These are phyloP conservation scores for Pluvialis apricaria DNA, from an alignment of 2,113 vertebrate species.

Conservation along the genomic window DNA sequence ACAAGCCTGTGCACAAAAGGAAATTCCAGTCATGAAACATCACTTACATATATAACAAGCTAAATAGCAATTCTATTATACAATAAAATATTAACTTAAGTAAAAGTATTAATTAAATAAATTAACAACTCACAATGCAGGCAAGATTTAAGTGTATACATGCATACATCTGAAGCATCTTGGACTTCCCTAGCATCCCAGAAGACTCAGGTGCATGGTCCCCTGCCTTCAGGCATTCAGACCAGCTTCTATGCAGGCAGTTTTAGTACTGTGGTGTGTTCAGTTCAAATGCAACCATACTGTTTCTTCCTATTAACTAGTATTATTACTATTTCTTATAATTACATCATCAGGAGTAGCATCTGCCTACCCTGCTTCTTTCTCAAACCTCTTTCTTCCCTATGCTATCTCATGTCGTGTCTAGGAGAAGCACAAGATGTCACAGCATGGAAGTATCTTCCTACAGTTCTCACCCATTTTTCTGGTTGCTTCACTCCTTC, in stretches of 20 bases:
- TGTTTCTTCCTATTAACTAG: background rate
- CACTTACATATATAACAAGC: background rate
- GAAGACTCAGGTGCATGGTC: background rate
- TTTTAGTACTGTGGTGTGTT: background rate
- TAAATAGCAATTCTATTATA: background rate
- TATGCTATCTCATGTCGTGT: background rate
- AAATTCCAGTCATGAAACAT: background rate
- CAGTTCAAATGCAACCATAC: background rate
- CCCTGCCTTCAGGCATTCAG: background rate
- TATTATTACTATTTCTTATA: background rate
- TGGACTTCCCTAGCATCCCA: background rate
- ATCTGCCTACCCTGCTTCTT: background rate
- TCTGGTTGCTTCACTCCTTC: background rate
- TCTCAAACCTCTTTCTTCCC: background rate
- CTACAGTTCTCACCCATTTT: background rate
- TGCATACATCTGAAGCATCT: background rate
- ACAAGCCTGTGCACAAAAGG: background rate
- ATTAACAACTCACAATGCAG: background rate
- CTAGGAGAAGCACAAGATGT: background rate
- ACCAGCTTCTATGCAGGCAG: background rate
- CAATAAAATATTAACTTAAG: background rate
- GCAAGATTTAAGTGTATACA: background rate
- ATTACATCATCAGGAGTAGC: background rate
- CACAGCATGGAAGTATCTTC: background rate
- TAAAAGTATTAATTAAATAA: too few relatives aligned